Evolutionary conservation across 1,140 invertebrate species (phyloP).

Genomic region (Bombus confusus): DNA sequence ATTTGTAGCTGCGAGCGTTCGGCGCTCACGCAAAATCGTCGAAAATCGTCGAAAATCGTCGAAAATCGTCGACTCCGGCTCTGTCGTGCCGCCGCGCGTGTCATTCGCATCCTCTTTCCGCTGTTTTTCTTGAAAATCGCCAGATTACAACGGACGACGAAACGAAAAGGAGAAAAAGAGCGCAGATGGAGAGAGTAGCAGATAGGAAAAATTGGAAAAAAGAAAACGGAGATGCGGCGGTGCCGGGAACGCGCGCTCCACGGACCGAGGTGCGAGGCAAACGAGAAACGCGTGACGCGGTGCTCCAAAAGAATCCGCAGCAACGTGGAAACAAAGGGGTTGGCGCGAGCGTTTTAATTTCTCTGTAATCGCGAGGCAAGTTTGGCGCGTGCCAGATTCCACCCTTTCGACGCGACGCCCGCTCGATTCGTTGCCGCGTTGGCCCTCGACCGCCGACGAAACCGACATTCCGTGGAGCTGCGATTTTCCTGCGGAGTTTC

Average conservation of each 20-base stretch:
- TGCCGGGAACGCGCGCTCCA: too few species aligned
- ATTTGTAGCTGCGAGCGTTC: conserved; percentile 52
- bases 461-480: conserved; percentile 63
- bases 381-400: conserved; percentile 74
- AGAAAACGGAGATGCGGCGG: too few species aligned
- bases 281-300: not conserved
- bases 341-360: conserved; percentile 66
- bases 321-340: conserved; percentile 44
- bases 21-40: conserved; percentile 18
- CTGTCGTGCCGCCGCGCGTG: too few species aligned
- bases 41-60: not conserved
- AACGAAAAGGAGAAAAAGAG: rapidly evolving
- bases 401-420: conserved; percentile 49
- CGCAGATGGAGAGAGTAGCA: too few species aligned
- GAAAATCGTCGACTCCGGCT: too few species aligned
- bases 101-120: rapidly evolving
- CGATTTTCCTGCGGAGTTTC: conserved; percentile 52
- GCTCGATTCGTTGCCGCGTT: conserved; percentile 43
- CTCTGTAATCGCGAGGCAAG: conserved; percentile 71
- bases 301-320: not conserved
- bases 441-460: conserved; percentile 68
- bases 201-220: too few species aligned
- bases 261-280: not conserved
- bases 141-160: too few species aligned
- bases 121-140: too few species aligned